A percentile compares a stretch with the other conserved stretches of the same genome.
phyloP scores from a whole-genome alignment of 2,888 invertebrate genomes.

The Polyommatus iphigenia region DNA sequence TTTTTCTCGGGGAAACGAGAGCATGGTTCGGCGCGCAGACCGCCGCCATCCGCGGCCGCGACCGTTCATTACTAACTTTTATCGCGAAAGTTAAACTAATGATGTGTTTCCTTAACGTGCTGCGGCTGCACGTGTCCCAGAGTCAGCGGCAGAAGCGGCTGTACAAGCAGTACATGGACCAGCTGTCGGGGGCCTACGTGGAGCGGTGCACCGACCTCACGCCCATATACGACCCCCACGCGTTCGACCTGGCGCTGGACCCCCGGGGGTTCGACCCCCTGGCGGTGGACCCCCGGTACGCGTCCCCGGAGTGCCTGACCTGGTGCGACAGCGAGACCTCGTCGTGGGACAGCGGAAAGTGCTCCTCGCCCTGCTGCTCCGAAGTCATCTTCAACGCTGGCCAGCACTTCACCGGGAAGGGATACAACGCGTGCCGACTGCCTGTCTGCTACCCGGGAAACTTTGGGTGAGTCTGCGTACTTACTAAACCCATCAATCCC shows the following conservation, averaged over 20 bases:
- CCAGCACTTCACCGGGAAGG: slow-evolving; percentile 69
- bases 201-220: slow-evolving; percentile 66
- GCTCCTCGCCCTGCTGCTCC: slow-evolving; percentile 75
- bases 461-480: slow-evolving; percentile 62
- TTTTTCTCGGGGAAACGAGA: slow-evolving; percentile 73
- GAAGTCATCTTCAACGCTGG: slow-evolving; percentile 78
- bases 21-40: slow-evolving; percentile 62
- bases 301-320: slow-evolving; percentile 62
- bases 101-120: slow-evolving; percentile 81
- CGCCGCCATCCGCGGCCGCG: slow-evolving; percentile 54
- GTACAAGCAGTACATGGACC: slow-evolving; percentile 76
- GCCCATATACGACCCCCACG: slow-evolving; percentile 53
- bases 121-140: slow-evolving; percentile 78
- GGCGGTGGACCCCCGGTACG: slow-evolving; percentile 35
- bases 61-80: slow-evolving; percentile 68
- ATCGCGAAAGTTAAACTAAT: slow-evolving; percentile 63
- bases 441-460: slow-evolving; percentile 71
- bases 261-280: slow-evolving; percentile 44
- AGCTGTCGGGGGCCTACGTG: slow-evolving; percentile 71
- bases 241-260: slow-evolving; percentile 62
- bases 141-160: slow-evolving; percentile 73
- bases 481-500: no score
- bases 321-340: slow-evolving; percentile 60
- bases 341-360: slow-evolving; percentile 68
- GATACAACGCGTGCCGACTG: slow-evolving; percentile 55